Evolutionary conservation across 2,888 invertebrate species (phyloP).

Genomic region (Cyaniris semiargus): DNA sequence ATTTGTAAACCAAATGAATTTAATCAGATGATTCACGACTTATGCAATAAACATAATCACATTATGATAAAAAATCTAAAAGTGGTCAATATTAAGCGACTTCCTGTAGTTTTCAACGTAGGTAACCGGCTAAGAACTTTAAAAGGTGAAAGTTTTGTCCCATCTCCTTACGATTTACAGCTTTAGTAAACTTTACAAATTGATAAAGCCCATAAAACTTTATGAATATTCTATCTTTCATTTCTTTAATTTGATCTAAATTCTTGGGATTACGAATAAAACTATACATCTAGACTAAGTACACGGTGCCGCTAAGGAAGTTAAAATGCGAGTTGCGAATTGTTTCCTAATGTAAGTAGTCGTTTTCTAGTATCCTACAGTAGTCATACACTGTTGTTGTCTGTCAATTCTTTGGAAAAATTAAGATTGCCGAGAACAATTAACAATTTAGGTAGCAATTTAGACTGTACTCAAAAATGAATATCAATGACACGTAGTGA

Average conservation of each 20-base stretch:
- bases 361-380: too few species aligned
- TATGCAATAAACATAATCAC: conserved; percentile 5
- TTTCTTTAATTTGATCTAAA: neutral
- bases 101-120: conserved; percentile 7
- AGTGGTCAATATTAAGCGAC: neutral
- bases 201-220: neutral
- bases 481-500: too few species aligned
- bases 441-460: too few species aligned
- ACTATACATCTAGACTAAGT: neutral
- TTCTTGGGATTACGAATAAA: neutral
- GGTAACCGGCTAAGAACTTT: neutral
- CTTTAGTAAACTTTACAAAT: neutral
- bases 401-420: too few species aligned
- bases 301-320: neutral
- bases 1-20: neutral
- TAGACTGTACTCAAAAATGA: too few species aligned
- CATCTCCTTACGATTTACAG: neutral
- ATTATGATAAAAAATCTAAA: conserved; percentile 10
- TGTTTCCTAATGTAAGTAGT: too few species aligned
- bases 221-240: neutral
- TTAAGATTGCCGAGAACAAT: too few species aligned
- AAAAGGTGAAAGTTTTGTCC: conserved; percentile 24
- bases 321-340: too few species aligned
- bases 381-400: too few species aligned
- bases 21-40: neutral